These are phyloP conservation scores for Craseonycteris thonglongyai DNA, from an alignment of 2,113 vertebrate genomes.

Conservation along the genomic window DNA sequence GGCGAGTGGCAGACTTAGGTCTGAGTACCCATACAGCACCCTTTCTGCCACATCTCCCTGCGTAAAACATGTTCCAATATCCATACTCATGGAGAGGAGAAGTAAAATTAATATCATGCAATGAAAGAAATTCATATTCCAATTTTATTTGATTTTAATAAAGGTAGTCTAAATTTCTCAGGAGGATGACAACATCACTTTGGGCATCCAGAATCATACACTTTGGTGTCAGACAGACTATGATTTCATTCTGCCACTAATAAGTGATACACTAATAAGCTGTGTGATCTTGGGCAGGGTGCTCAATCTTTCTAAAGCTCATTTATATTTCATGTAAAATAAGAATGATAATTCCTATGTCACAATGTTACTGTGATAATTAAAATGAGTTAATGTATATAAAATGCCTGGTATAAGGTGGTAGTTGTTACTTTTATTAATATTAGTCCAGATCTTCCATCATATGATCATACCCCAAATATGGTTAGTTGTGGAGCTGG, in stretches of 20 bases:
- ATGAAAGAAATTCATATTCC: background rate
- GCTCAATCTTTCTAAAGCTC: slow-evolving; percentile 11
- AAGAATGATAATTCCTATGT: background rate
- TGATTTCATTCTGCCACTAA: background rate
- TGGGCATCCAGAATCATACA: background rate
- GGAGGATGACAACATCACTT: background rate
- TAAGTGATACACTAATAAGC: background rate
- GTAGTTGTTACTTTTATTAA: background rate
- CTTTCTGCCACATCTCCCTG: background rate
- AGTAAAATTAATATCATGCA: background rate
- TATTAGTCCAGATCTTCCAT: background rate
- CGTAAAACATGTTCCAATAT: background rate
- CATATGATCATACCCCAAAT: background rate
- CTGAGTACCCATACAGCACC: background rate
- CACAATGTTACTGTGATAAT: background rate
- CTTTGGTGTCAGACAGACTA: background rate
- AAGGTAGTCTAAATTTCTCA: slow-evolving; percentile 8
- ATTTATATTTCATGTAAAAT: background rate
- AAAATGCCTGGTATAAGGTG: background rate
- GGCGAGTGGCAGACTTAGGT: background rate
- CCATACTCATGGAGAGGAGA: background rate
- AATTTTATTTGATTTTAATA: background rate
- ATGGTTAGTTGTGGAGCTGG: background rate
- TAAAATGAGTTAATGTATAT: background rate
- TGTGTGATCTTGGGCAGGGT: background rate